A percentile compares a stretch with the other conserved stretches of the same genome.
Conservation (phyloP, 2,113 vertebrate species). For the Seriola quinqueradiata region DNA sequence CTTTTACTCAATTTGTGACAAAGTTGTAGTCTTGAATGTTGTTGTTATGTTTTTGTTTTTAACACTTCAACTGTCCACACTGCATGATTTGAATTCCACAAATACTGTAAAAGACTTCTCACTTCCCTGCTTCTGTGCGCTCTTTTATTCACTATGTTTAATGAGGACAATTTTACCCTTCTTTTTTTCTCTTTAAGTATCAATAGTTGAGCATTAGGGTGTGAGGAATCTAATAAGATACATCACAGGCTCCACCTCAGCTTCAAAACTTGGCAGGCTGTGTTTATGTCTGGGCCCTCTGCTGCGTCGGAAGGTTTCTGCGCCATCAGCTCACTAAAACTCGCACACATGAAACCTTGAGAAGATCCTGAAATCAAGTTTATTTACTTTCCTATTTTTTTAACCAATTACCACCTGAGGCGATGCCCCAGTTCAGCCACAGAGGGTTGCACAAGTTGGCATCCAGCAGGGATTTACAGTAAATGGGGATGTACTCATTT, state of each 20-base stretch:
- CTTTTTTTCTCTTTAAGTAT: neutral
- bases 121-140: neutral
- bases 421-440: neutral
- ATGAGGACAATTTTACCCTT: neutral
- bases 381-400: conserved; percentile 1
- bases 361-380: neutral
- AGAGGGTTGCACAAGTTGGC: conserved; percentile 56
- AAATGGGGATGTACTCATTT: conserved; percentile 42
- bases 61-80: neutral
- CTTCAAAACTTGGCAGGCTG: neutral
- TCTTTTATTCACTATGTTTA: no score
- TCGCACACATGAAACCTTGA: neutral
- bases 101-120: no score
- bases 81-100: neutral
- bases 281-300: conserved; percentile 42
- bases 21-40: neutral
- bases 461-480: conserved; percentile 51
- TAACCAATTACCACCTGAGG: neutral
- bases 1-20: neutral
- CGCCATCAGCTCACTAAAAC: conserved; percentile 5
- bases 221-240: conserved; percentile 10
- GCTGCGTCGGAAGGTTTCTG: conserved; percentile 27
- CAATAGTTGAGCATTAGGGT: neutral
- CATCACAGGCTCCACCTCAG: conserved; percentile 3
- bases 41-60: neutral